A percentile compares a stretch with the other conserved stretches of the same genome.
Evolutionary conservation across 1,140 invertebrate genomes (phyloP).

Genomic region (Leptinotarsa defecta): DNA sequence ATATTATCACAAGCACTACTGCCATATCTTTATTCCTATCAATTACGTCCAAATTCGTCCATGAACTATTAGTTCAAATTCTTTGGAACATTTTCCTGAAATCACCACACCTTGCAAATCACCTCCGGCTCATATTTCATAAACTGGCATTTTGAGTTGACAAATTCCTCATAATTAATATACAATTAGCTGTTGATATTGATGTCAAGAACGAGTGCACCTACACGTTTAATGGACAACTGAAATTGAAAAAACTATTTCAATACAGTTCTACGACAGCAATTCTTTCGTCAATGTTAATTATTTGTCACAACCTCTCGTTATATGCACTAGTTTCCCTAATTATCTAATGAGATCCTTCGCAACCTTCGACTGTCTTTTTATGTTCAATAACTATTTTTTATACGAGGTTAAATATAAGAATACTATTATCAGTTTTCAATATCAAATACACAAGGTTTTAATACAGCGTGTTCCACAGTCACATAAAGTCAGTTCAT

Average conservation of each 20-base stretch:
- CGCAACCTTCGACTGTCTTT: background rate
- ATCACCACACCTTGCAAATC: too few relatives aligned
- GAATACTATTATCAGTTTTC: background rate
- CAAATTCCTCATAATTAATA: too few relatives aligned
- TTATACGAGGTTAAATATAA: background rate
- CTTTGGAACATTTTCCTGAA: too few relatives aligned
- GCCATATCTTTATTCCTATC: too few relatives aligned
- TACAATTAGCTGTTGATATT: background rate
- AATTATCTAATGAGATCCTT: conserved; percentile 6
- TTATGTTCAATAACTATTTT: background rate
- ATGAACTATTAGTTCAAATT: too few relatives aligned
- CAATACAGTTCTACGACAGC: background rate
- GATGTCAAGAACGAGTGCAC: conserved; percentile 2
- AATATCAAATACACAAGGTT: background rate
- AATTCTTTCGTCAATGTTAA: background rate
- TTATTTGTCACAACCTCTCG: background rate
- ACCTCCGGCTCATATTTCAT: too few relatives aligned
- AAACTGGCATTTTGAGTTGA: too few relatives aligned
- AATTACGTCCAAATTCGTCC: too few relatives aligned
- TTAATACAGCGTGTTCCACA: too few relatives aligned
- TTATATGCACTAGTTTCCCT: background rate
- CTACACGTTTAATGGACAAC: background rate
- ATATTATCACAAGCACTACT: too few relatives aligned
- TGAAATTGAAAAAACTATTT: background rate
- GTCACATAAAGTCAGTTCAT: too few relatives aligned